Conservation (phyloP, 2,888 invertebrate genomes). For the Cerastoderma edule region DNA sequence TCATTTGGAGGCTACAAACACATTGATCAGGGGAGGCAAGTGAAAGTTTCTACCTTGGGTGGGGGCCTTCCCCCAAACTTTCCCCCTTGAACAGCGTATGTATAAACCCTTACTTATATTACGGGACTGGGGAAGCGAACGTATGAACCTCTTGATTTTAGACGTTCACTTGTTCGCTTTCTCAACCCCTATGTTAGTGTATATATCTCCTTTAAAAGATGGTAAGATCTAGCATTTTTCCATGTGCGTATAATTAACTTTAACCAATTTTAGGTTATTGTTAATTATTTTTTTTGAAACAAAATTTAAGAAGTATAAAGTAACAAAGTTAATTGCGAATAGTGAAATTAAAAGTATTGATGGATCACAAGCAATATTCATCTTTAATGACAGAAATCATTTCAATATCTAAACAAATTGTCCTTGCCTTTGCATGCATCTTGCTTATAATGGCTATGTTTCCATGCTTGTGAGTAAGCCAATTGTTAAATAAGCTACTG, state of each 20-base stretch:
- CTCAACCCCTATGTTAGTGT: conserved; percentile 46
- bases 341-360: no score
- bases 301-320: no score
- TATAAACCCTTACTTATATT: conserved; percentile 33
- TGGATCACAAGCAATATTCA: no score
- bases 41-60: no score
- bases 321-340: no score
- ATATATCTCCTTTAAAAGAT: conserved; percentile 36
- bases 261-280: conserved; percentile 61
- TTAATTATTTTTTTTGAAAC: conserved; percentile 44
- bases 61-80: conserved; percentile 15
- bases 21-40: no score
- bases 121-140: conserved; percentile 58
- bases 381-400: no score
- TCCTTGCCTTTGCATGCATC: neutral
- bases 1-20: no score
- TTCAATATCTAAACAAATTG: neutral
- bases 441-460: neutral
- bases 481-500: neutral
- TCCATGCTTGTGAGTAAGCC: no score
- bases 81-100: conserved; percentile 39
- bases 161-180: conserved; percentile 53
- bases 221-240: conserved; percentile 52
- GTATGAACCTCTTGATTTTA: conserved; percentile 48
- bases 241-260: conserved; percentile 46